Evolutionary conservation across 2,888 invertebrate genomes (phyloP), one percentile per base, ranked within the genome.

Genomic region (Macrosiphum euphorbiae): DNA sequence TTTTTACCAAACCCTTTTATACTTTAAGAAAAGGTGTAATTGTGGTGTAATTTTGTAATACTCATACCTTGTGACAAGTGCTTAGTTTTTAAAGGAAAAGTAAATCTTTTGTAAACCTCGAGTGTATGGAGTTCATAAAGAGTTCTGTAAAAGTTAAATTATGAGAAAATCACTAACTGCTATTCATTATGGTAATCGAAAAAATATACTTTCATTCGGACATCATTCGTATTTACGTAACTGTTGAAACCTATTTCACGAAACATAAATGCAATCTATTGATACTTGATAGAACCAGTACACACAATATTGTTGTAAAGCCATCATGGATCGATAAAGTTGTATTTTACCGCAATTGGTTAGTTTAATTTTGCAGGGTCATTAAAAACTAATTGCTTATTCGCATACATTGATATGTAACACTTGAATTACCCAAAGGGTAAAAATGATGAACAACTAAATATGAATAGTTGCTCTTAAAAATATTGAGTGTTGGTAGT

Each of bases 121-220:
- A 90, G 26, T 35, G 13, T 26, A 20, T 24, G 26, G 52, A 55
- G 13, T 55, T 55, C 28, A 55, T 91, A 84, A 78, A 55, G 5
- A 44, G 85, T 55, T 91, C 52, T 55, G 26, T 91, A 90, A 20
- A 61, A 47, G 47, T 47, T 10, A 41, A 52, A n/a, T 55, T 10
- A 55, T 84, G 28, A 50, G 52, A 84, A 91, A 52, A 90, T 90
- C 78, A 16, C 11, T 26, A 84, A 84, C 84, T 91, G 52, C 52
- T 26, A 28, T 84, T 41, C 58, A 41, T 11, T 58, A 41, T 13
- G 20, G 3, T 16, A 28, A 91, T 55, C 41, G 0, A 91, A 35
- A 16, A 41, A 78, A 67, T n/a, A 44, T 3, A 47, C 16, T 24
- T 88, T 11, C 55, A n/a, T 85, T 58, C 26, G 8, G n/a, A 87